A percentile compares a stretch with the other conserved stretches of the same genome.
Evolutionary conservation across 2,797 vertebrate species (phyloP).

Genomic region (Manis pentadactyla): DNA sequence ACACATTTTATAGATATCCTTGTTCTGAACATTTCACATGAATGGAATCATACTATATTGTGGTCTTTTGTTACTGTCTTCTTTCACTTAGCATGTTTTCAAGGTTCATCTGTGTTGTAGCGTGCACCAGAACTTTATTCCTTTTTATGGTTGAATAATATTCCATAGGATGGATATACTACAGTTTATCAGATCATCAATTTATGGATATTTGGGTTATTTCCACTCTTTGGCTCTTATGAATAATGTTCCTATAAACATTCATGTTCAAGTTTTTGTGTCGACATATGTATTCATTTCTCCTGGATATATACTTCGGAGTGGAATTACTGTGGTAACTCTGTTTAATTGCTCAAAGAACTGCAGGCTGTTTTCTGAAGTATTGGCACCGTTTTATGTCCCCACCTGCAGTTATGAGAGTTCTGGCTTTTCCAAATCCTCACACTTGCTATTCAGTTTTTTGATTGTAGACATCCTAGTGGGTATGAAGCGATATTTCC

Average conservation of each 20-base stretch:
- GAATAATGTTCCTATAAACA: neutral
- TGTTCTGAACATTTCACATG: neutral
- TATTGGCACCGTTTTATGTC: neutral
- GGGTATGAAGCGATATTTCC: neutral
- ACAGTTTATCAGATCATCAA: neutral
- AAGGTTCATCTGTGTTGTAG: neutral
- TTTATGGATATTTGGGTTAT: neutral
- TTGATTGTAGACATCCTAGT: neutral
- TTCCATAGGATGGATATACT: neutral
- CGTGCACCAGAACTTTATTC: neutral
- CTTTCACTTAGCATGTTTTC: neutral
- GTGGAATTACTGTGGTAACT: neutral
- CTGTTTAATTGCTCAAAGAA: neutral
- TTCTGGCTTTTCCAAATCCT: neutral
- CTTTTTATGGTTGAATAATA: neutral
- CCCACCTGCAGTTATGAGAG: neutral
- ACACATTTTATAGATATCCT: neutral
- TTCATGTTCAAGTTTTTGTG: neutral
- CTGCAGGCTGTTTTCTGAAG: neutral
- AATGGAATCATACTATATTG: neutral
- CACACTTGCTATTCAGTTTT: neutral
- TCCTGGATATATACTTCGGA: neutral
- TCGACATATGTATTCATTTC: neutral
- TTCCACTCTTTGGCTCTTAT: neutral
- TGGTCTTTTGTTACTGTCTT: neutral